These are phyloP conservation scores for Blennius ocellaris DNA, from an alignment of 2,113 vertebrate genomes.

Conservation along the genomic window DNA sequence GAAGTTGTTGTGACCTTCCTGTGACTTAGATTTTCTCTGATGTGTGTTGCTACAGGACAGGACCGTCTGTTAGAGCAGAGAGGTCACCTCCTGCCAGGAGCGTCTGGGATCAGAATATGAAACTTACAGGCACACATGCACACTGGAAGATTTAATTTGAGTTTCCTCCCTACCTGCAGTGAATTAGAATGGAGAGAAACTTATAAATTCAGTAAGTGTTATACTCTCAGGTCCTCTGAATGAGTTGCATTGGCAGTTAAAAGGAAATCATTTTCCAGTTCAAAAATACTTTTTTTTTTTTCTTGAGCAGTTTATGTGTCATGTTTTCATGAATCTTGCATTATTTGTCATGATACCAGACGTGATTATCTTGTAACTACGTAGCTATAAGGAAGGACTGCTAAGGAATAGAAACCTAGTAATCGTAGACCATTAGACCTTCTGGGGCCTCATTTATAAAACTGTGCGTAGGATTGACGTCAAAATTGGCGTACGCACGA, in stretches of 20 bases:
- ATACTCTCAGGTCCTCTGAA: neutral
- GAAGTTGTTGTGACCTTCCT: conserved; percentile 43
- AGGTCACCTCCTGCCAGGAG: conserved; percentile 66
- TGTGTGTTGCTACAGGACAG: conserved; percentile 40
- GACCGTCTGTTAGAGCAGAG: conserved; percentile 38
- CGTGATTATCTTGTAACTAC: too few relatives aligned
- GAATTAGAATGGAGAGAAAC: neutral
- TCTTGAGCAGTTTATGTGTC: neutral
- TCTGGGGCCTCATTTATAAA: too few relatives aligned
- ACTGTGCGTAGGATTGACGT: too few relatives aligned
- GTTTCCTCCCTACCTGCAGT: neutral
- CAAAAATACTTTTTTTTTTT: neutral
- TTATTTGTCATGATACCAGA: too few relatives aligned
- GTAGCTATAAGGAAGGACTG: too few relatives aligned
- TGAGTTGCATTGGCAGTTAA: neutral
- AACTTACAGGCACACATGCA: conserved; percentile 1
- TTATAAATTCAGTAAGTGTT: neutral
- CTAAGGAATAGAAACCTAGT: too few relatives aligned
- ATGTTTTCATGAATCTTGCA: neutral
- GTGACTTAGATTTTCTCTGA: conserved; percentile 42
- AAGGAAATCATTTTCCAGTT: neutral
- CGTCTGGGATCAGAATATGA: conserved; percentile 52
- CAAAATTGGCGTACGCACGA: too few relatives aligned
- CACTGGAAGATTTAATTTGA: neutral
- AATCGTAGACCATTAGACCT: too few relatives aligned